Evolutionary conservation across 1,140 invertebrate species (phyloP).

Genomic region (Saccostrea cuccullata): DNA sequence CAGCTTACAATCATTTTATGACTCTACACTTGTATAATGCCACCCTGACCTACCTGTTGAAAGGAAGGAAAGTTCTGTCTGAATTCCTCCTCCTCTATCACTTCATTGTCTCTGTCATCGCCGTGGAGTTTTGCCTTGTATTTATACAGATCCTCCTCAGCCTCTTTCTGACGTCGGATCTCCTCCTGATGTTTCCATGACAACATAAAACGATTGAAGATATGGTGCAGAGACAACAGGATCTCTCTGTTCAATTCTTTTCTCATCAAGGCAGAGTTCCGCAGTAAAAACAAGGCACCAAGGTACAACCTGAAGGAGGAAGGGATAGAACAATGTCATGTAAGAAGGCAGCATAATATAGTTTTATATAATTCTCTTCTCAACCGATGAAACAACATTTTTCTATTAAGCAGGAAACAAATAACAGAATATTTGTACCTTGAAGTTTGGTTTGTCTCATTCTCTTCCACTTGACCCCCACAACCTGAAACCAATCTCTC

Average conservation of each 20-base stretch:
- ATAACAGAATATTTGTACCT: background rate
- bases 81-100: conserved; percentile 86
- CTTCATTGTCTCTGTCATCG: conserved; percentile 84
- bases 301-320: conserved; percentile 67
- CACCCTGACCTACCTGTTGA: too few relatives aligned
- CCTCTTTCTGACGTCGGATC: conserved; percentile 84
- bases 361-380: too few relatives aligned
- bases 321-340: too few relatives aligned
- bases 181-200: conserved; percentile 89
- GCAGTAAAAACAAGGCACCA: conserved; percentile 61
- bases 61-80: conserved; percentile 88
- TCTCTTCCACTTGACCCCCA: background rate
- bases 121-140: conserved; percentile 82
- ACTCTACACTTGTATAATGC: too few relatives aligned
- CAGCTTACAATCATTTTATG: too few relatives aligned
- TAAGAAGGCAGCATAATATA: too few relatives aligned
- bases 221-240: conserved; percentile 58
- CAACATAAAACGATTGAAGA: conserved; percentile 78
- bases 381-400: too few relatives aligned
- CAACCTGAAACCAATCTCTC: background rate
- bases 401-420: too few relatives aligned
- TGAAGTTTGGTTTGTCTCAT: background rate
- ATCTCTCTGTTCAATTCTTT: conserved; percentile 61
- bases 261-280: conserved; percentile 61
- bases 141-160: conserved; percentile 90